Evolutionary conservation across 1,140 invertebrate species (phyloP), one percentile per base, ranked within the genome.

Genomic region (Bacillus rossius): DNA sequence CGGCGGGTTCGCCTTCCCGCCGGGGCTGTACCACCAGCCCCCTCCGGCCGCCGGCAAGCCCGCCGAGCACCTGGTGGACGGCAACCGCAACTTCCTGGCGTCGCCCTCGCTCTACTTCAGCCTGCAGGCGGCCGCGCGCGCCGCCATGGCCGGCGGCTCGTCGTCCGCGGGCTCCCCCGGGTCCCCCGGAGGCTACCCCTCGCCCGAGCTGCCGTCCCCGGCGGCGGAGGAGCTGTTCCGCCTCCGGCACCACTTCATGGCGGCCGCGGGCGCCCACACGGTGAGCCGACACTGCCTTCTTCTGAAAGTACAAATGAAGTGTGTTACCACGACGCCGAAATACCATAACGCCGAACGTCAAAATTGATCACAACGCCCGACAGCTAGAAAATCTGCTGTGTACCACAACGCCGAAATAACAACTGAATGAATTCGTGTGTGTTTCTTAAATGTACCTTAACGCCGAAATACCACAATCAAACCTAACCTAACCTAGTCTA

Each of bases 101-200:
- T 72, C 66, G 23, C 80, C 81, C 19, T 81, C 82, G 25, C 68
- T 85, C 25, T 85, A 84, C 60, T 78, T 84, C 26, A 83, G 82
- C 61, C 61, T 70, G 10, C 67, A 68, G 8, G 82, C 82, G 20
- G 77, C 82, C 20, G 77, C 79, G 64, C 78, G 79, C 3, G 79
- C 79, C 3, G 78, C 78, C 0, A 81, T 81, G 8, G 64, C 66
- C 8, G 65, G 68, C 1, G 65, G 66, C 50, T 64, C 62, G 8
- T 17, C 20, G 8, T 51, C 57, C 10, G n/a, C 34, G 51, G 57
- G 38, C 0, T n/a, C 26, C 17, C 14, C 49, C 7, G 57, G 38
- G 10, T 45, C 23, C 43, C 16, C 23, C 13, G 37, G 13, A 0
- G 25, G 43, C 13, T 16, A 34, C 23, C 13, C n/a, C 2, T 34